These are phyloP conservation scores for Pseudachorutes palmiensis DNA, from an alignment of 1,140 invertebrate species.

Conservation along the genomic window DNA sequence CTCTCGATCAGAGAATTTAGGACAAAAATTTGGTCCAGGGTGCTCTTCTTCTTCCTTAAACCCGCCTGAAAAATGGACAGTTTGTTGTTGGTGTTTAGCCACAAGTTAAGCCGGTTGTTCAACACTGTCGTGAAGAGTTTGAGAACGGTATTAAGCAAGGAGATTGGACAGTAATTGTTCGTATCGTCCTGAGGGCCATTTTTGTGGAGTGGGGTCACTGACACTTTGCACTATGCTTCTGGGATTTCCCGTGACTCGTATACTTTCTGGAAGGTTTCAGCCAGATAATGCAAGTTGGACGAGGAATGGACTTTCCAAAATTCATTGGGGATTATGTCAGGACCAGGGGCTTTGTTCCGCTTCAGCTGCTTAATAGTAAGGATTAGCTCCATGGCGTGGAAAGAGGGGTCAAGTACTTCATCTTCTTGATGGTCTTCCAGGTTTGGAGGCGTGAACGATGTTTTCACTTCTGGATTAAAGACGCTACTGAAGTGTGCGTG, in stretches of 20 bases:
- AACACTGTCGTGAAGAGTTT: neutral
- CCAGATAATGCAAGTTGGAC: neutral
- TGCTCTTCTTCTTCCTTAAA: neutral
- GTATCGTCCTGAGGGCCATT: neutral
- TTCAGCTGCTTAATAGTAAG: neutral
- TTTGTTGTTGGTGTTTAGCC: neutral
- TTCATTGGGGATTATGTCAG: neutral
- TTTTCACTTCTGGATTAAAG: neutral
- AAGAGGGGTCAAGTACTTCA: neutral
- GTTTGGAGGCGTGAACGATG: neutral
- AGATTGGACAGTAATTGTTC: neutral
- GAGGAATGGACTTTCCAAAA: neutral
- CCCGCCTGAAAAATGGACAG: neutral
- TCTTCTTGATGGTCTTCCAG: neutral
- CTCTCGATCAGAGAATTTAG: neutral
- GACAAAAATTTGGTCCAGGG: neutral
- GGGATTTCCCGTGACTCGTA: neutral
- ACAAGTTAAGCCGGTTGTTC: neutral
- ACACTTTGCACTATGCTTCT: neutral
- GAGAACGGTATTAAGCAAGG: neutral
- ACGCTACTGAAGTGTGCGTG: neutral
- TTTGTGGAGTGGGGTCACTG: neutral
- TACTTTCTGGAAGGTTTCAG: neutral
- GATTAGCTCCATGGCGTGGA: neutral
- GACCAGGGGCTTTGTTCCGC: neutral